phyloP scores from a whole-genome alignment of 2,797 vertebrate species.

The Caiman crocodilus region DNA sequence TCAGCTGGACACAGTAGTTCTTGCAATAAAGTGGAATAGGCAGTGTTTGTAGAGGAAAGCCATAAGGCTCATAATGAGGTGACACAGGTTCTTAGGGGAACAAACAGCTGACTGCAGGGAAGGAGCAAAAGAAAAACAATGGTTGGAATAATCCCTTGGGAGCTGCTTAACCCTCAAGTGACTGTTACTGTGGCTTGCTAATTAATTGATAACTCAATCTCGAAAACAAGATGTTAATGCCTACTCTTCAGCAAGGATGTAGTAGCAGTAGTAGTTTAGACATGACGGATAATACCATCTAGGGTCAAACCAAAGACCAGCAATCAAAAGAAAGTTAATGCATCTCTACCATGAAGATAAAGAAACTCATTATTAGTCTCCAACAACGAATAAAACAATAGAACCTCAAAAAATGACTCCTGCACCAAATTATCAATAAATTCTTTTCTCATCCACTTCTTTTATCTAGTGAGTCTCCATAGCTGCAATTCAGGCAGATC shows the following conservation, averaged over 20 bases:
- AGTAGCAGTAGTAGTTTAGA: not conserved
- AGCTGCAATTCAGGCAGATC: not conserved
- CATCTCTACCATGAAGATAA: not conserved
- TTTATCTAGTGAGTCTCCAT: not conserved
- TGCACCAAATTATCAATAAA: not conserved
- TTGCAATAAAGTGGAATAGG: not conserved
- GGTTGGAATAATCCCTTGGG: not conserved
- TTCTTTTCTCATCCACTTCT: not conserved
- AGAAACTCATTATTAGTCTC: not conserved
- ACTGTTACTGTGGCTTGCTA: not conserved
- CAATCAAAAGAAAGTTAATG: not conserved
- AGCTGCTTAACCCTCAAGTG: constrained; percentile 24
- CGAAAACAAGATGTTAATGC: constrained; percentile 7
- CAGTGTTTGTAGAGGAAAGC: not conserved
- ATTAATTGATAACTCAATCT: constrained; percentile 23
- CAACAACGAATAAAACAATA: not conserved
- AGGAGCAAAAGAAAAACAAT: constrained; percentile 21
- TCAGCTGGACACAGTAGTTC: accelerated
- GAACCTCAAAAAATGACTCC: not conserved
- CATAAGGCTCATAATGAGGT: accelerated
- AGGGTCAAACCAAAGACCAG: not conserved
- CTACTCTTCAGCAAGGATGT: not conserved
- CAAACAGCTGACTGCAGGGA: not conserved
- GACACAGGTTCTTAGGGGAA: not conserved
- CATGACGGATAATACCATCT: not conserved